Evolutionary conservation across 1,140 invertebrate genomes (phyloP).

Genomic region (Ladona fulva): DNA sequence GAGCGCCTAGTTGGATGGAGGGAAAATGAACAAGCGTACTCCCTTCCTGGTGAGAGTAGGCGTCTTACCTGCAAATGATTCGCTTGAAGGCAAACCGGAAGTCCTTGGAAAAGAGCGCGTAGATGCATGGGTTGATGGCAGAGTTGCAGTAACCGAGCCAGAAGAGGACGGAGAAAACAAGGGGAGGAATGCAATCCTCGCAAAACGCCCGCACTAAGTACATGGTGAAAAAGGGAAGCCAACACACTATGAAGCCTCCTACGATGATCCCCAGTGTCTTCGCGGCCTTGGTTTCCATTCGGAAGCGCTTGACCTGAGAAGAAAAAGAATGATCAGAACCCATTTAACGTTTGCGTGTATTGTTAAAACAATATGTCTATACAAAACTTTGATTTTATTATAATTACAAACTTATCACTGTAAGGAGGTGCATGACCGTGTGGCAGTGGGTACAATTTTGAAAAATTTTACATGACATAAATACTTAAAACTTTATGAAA

Average conservation of each 20-base stretch:
- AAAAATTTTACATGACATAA: too few species aligned
- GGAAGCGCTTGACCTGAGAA: slow-evolving; percentile 62
- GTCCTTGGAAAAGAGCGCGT: slow-evolving; percentile 85
- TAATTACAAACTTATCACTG: too few species aligned
- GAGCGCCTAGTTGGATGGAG: too few species aligned
- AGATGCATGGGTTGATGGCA: slow-evolving; percentile 87
- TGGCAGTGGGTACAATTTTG: too few species aligned
- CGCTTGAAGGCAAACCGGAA: slow-evolving; percentile 86
- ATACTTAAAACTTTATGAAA: too few species aligned
- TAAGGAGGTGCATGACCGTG: too few species aligned
- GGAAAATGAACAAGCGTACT: too few species aligned
- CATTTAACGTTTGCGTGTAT: too few species aligned
- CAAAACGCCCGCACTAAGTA: slow-evolving; percentile 81
- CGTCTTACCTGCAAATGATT: slow-evolving; percentile 58
- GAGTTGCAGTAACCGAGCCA: slow-evolving; percentile 97
- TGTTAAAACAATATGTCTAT: too few species aligned
- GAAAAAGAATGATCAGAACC: background rate
- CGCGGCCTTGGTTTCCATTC: slow-evolving; percentile 88
- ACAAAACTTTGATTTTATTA: too few species aligned
- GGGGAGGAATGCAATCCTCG: slow-evolving; percentile 62
- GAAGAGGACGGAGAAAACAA: slow-evolving; percentile 84
- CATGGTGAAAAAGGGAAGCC: slow-evolving; percentile 92
- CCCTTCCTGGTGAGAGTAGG: too few species aligned
- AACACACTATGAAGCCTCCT: slow-evolving; percentile 86
- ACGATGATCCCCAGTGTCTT: slow-evolving; percentile 91